These are phyloP conservation scores for Alligator sinensis DNA, from an alignment of 2,113 vertebrate species.

Conservation along the genomic window DNA sequence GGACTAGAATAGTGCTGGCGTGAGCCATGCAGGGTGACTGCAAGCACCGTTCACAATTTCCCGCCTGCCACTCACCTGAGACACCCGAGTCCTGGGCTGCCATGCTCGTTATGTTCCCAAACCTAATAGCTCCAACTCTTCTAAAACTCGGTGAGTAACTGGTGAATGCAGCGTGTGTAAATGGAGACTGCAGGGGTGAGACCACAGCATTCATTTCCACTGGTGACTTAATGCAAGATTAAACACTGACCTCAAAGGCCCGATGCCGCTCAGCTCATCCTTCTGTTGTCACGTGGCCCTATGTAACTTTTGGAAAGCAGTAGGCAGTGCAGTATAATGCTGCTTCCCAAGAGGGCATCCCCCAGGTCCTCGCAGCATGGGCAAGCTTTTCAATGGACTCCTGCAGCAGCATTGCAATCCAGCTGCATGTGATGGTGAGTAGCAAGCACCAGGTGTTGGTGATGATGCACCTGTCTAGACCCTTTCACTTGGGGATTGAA, in stretches of 20 bases:
- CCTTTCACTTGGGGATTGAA: background rate
- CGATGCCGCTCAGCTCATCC: background rate
- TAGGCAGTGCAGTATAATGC: rapidly evolving
- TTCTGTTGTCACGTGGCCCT: rapidly evolving
- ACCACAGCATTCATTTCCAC: rapidly evolving
- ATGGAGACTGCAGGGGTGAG: background rate
- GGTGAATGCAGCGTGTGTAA: rapidly evolving
- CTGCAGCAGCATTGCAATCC: background rate
- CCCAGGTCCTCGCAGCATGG: background rate
- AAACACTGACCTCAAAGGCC: background rate
- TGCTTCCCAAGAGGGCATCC: background rate
- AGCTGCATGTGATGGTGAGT: background rate
- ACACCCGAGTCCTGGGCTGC: background rate
- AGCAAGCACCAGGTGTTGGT: rapidly evolving
- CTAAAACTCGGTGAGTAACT: rapidly evolving
- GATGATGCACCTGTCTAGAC: background rate
- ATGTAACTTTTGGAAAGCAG: background rate
- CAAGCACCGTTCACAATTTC: background rate
- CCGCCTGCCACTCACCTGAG: rapidly evolving
- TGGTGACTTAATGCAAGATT: background rate
- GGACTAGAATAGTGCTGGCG: rapidly evolving
- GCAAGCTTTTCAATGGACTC: rapidly evolving
- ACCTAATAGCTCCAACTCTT: background rate
- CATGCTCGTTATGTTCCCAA: rapidly evolving
- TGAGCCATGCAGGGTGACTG: background rate